Conservation (phyloP, 2,797 vertebrate species). For the Molossus molossus region DNA sequence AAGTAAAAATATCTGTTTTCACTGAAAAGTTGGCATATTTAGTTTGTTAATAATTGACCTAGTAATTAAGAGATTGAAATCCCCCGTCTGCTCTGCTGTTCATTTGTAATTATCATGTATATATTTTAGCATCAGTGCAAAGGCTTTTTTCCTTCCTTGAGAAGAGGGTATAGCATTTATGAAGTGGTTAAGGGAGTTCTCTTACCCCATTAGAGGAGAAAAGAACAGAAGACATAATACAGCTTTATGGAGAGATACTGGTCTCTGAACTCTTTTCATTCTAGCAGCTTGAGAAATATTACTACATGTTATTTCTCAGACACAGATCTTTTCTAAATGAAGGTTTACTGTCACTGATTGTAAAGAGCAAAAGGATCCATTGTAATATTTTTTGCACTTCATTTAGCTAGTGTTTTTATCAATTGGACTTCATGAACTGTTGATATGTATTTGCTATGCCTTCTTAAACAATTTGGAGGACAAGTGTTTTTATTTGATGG, state of each 20-base stretch:
- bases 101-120: slow-evolving; percentile 13
- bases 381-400: slow-evolving; percentile 73
- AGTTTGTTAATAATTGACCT: slow-evolving; percentile 60
- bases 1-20: slow-evolving; percentile 59
- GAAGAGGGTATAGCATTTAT: background rate
- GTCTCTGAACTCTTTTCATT: slow-evolving; percentile 72
- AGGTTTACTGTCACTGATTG: slow-evolving; percentile 64
- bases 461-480: slow-evolving; percentile 31
- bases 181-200: background rate
- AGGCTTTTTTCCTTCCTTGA: background rate
- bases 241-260: slow-evolving; percentile 33
- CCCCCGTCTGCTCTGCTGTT: slow-evolving; percentile 11
- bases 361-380: slow-evolving; percentile 42
- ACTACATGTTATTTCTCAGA: slow-evolving; percentile 21
- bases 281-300: slow-evolving; percentile 64
- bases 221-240: slow-evolving; percentile 23
- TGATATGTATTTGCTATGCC: background rate
- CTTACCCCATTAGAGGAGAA: background rate
- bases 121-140: background rate
- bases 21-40: background rate
- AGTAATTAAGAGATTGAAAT: slow-evolving; percentile 14
- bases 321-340: slow-evolving; percentile 54
- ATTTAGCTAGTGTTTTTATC: slow-evolving; percentile 66
- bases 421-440: slow-evolving; percentile 63
- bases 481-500: slow-evolving; percentile 30